Base-by-base conservation (phyloP, 2,888 invertebrate genomes). In the Pristionchus entomophagus region DNA sequence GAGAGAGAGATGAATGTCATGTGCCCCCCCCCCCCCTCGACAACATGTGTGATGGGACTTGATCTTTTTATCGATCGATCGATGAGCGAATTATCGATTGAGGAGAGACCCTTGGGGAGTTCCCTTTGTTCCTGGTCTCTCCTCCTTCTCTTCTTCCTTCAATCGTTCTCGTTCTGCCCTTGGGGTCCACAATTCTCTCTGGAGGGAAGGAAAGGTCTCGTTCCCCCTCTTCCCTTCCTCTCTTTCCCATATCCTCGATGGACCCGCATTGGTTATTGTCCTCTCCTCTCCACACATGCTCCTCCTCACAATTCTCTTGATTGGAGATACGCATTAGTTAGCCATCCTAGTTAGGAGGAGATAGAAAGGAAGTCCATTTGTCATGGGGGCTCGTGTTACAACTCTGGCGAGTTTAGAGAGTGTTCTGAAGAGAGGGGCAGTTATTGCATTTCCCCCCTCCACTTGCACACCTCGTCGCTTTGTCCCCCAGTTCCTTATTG, bases 61-160 rank as follows among this genome's bases (percentile, higher is more conserved):
- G 32, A 32, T 32, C 17, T 4, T 26, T 65, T 35, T n/a, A n/a
- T n/a, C n/a, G 65, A 35, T 35, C 35, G 65, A 65, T 32, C 35
- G 65, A 65, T 65, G 65, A 65, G n/a, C n/a, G n/a, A n/a, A 19
- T 32, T 65, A 65, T 38, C 65, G 65, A 65, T 65, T 29, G 35
- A 35, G 35, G 35, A 65, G 65, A 65, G 65, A 65, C 65, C 65
- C 65, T 65, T 35, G 65, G 35, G 32, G 62, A 65, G 65, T 53
- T 80, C 51, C 77, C 49, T 80, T 73, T 73, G 73, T 41, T 73
- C 73, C 73, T 73, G 41, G 73, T 41, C 26, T n/a, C 32, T 56
- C 56, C 19, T 38, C 41, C 73, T 73, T 26, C 41, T 12, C n/a
- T 41, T 17, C 45, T 56, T 22, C 5, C 17, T 65, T 10, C 8